Percentiles rank a stretch among this genome's conserved stretches.
These are phyloP conservation scores for Agriopis marginaria DNA, from an alignment of 2,888 invertebrate genomes.

Conservation along the genomic window DNA sequence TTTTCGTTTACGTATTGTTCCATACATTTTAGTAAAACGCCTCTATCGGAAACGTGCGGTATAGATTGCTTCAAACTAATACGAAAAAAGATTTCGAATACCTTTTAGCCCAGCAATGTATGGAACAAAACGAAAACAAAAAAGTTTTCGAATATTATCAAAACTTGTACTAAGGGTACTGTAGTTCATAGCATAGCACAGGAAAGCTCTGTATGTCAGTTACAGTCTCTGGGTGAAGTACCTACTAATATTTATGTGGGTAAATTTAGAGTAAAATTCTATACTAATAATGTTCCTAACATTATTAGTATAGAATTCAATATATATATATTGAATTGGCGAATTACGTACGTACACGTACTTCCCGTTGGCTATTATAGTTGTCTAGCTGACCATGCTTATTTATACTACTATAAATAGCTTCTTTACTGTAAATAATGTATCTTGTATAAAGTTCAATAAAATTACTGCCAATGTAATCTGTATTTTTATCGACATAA, in stretches of 20 bases:
- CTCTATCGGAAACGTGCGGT: too few species aligned
- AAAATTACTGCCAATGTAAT: constrained; percentile 44
- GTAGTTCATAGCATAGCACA: not conserved
- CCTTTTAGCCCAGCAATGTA: too few species aligned
- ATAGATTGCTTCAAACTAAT: too few species aligned
- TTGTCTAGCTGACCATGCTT: constrained; percentile 8
- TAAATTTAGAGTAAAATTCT: not conserved
- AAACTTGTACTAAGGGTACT: too few species aligned
- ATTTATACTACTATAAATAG: constrained; percentile 6
- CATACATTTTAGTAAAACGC: too few species aligned
- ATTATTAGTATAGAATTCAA: too few species aligned
- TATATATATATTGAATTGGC: not conserved
- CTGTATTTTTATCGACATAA: not conserved
- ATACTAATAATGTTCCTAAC: too few species aligned
- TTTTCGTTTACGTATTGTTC: too few species aligned
- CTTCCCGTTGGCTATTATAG: not conserved
- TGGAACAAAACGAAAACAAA: too few species aligned
- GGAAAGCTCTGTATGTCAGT: not conserved
- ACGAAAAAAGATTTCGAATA: too few species aligned
- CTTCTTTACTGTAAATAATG: constrained; percentile 30
- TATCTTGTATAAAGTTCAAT: constrained; percentile 32
- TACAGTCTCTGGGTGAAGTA: not conserved
- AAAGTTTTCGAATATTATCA: too few species aligned
- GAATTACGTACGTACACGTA: not conserved
- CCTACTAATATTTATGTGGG: not conserved